Conservation (phyloP, 2,888 invertebrate species). For the Helicoverpa assulta region DNA sequence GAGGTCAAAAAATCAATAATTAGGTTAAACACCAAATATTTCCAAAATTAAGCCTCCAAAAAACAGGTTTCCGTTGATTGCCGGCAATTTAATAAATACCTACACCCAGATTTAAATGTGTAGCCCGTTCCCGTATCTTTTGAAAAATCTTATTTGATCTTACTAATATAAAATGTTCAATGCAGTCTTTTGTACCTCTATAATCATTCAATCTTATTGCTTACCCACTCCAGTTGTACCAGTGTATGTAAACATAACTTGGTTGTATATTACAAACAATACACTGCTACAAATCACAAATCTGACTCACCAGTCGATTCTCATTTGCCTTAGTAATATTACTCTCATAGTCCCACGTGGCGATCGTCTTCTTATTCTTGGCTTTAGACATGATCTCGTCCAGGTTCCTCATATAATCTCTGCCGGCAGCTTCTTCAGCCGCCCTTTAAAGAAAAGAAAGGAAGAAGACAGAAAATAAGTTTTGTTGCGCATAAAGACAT, state of each 20-base stretch:
- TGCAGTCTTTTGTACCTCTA: no score
- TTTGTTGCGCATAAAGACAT: no score
- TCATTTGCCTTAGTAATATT: conserved; percentile 93
- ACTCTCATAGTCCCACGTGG: conserved; percentile 93
- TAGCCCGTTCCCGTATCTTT: no score
- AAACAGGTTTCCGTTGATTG: background rate
- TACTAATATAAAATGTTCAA: no score
- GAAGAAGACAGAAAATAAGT: no score
- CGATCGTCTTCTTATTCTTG: conserved; percentile 90
- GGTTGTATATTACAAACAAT: no score
- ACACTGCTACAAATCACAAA: no score
- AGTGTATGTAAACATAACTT: background rate
- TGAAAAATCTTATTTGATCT: no score
- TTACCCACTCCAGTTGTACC: background rate
- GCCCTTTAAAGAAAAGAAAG: no score
- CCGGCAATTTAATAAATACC: background rate
- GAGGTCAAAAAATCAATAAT: background rate
- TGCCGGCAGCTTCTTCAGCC: conserved; percentile 90
- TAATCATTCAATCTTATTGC: no score
- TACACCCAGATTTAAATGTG: no score
- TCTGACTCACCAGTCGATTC: conserved; percentile 79
- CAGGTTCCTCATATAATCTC: conserved; percentile 90
- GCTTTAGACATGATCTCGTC: conserved; percentile 90
- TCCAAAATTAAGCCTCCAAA: background rate
- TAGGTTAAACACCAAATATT: background rate